Conservation (phyloP, 2,113 vertebrate genomes). For the Notiomystis cincta region DNA sequence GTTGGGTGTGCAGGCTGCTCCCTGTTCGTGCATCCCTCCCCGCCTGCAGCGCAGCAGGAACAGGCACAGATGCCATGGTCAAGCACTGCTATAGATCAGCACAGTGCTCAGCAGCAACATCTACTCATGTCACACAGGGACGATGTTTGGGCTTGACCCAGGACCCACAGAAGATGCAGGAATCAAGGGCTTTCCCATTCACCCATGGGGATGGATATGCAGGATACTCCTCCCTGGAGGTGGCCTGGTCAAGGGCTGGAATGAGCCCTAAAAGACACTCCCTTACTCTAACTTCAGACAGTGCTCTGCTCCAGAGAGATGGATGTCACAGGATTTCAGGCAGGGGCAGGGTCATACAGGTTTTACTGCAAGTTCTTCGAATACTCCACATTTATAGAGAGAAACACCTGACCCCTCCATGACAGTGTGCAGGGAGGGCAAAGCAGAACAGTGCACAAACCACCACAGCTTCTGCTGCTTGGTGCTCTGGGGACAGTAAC, state of each 20-base stretch:
- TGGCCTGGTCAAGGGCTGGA: not conserved
- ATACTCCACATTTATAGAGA: not conserved
- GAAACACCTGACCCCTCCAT: not conserved
- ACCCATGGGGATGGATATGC: rapidly evolving
- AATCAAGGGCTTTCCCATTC: not conserved
- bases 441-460: not conserved
- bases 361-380: not conserved
- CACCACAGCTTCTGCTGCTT: not conserved
- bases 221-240: not conserved
- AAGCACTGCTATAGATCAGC: not conserved
- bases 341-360: not conserved
- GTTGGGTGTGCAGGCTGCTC: not conserved
- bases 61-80: rapidly evolving
- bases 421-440: not conserved
- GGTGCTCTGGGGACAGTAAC: not conserved
- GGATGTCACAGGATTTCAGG: rapidly evolving
- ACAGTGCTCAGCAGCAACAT: not conserved
- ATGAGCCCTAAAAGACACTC: not conserved
- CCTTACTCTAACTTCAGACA: not conserved
- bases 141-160: not conserved
- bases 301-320: not conserved
- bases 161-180: not conserved
- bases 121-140: not conserved
- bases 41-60: not conserved
- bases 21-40: not conserved